Evolutionary conservation across 2,888 invertebrate genomes (phyloP).

Genomic region (Nomada goodeniana): DNA sequence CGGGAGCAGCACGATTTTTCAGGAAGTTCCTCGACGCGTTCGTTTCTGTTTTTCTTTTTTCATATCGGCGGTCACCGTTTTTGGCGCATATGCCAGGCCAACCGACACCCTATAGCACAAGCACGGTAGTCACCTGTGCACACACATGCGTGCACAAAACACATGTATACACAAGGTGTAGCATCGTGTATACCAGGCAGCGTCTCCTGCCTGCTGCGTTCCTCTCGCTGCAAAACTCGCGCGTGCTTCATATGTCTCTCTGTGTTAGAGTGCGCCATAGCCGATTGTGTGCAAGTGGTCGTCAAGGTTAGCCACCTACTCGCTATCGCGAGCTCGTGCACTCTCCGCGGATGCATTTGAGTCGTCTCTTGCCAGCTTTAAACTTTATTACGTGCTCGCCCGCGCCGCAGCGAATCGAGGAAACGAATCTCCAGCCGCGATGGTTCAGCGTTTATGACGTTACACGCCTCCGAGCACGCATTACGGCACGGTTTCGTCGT

Average conservation of each 20-base stretch:
- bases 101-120: conserved; percentile 27
- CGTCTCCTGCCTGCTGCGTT: conserved; percentile 20
- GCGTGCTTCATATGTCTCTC: conserved; percentile 21
- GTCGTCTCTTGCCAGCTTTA: conserved; percentile 65
- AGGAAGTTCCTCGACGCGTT: conserved; percentile 17
- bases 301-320: conserved; percentile 81
- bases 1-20: conserved; percentile 24
- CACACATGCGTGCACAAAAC: not conserved
- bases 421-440: conserved; percentile 35
- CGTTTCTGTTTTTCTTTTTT: conserved; percentile 39
- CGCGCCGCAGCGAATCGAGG: conserved; percentile 41
- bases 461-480: not conserved
- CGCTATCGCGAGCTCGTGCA: conserved; percentile 61
- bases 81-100: conserved; percentile 64
- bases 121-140: not conserved
- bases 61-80: conserved; percentile 43
- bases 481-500: no score
- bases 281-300: conserved; percentile 62
- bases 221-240: conserved; percentile 28
- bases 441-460: not conserved
- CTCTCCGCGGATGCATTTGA: conserved; percentile 64
- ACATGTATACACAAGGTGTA: not conserved
- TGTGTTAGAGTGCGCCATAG: not conserved
- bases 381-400: conserved; percentile 65
- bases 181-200: conserved; percentile 1